A percentile compares a stretch with the other conserved stretches of the same genome.
Conservation (phyloP, 2,888 invertebrate genomes). For the Cantharis rustica region DNA sequence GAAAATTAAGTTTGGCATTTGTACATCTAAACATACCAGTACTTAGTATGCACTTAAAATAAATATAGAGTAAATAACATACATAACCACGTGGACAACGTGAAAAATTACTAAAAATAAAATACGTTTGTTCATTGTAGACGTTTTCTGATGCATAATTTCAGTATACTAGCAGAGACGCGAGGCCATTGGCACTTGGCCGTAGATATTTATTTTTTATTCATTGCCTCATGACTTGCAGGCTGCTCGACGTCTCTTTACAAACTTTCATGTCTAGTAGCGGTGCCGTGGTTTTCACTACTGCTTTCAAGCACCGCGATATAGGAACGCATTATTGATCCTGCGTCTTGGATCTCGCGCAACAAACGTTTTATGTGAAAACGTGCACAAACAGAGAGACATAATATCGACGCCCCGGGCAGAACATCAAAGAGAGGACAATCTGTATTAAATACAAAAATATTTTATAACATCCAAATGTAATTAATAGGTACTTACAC, state of each 20-base stretch:
- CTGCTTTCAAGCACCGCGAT: conserved; percentile 24
- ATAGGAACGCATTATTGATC: conserved; percentile 40
- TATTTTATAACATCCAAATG: neutral
- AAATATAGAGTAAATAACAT: conserved; percentile 47
- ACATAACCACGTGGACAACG: conserved; percentile 58
- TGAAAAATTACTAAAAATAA: conserved; percentile 54
- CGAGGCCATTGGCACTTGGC: conserved; percentile 16
- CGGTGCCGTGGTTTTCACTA: conserved; percentile 12
- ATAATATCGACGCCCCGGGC: conserved; percentile 29
- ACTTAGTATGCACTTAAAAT: conserved; percentile 6
- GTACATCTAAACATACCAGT: conserved; percentile 64
- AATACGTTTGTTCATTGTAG: conserved; percentile 42
- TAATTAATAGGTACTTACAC: neutral
- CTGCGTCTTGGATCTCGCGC: conserved; percentile 34
- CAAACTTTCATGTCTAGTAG: neutral
- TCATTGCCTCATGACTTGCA: neutral
- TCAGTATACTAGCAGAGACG: neutral
- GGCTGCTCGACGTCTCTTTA: neutral
- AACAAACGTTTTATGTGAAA: conserved; percentile 32
- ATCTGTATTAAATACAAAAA: neutral
- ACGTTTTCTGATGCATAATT: conserved; percentile 9
- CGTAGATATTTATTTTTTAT: neutral
- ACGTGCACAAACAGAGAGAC: conserved; percentile 27
- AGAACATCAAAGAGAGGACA: conserved; percentile 5
- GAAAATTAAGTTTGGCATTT: conserved; percentile 85